These are phyloP conservation scores for Hypothenemus hampei DNA, from an alignment of 1,140 invertebrate genomes.

Conservation along the genomic window DNA sequence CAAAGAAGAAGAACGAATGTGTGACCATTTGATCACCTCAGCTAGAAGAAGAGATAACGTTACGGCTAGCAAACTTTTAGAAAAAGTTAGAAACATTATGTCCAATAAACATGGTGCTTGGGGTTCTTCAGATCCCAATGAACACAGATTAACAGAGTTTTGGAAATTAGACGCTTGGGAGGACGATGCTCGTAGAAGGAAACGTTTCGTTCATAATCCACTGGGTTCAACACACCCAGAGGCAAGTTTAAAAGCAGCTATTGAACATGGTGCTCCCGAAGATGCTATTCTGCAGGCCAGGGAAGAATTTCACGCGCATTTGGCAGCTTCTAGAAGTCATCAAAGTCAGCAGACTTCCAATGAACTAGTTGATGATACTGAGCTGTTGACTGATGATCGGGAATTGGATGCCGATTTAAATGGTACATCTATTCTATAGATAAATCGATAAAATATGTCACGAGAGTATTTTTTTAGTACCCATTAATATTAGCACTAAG, in stretches of 20 bases:
- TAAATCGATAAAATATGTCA: not conserved
- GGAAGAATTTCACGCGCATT: conserved; percentile 88
- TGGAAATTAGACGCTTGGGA: conserved; percentile 99
- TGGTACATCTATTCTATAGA: conserved; percentile 58
- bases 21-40: conserved; percentile 95
- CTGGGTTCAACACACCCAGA: conserved; percentile 85
- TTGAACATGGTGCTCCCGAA: conserved; percentile 84
- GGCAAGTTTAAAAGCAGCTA: conserved; percentile 81
- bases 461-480: conserved; percentile 57
- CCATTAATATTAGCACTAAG: conserved; percentile 92
- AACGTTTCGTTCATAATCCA: conserved; percentile 93
- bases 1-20: conserved; percentile 93
- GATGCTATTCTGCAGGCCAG: conserved; percentile 89
- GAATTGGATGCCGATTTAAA: conserved; percentile 89
- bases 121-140: conserved; percentile 67
- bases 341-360: conserved; percentile 67
- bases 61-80: conserved; percentile 81
- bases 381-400: conserved; percentile 85
- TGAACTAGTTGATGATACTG: conserved; percentile 86
- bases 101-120: conserved; percentile 91
- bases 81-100: conserved; percentile 93
- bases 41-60: conserved; percentile 89
- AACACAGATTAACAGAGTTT: conserved; percentile 63
- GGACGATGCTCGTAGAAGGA: conserved; percentile 91
- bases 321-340: conserved; percentile 66